Evolutionary conservation across 2,113 vertebrate genomes (phyloP), one percentile per base, ranked within the genome.

Genomic region (Xiphias gladius): DNA sequence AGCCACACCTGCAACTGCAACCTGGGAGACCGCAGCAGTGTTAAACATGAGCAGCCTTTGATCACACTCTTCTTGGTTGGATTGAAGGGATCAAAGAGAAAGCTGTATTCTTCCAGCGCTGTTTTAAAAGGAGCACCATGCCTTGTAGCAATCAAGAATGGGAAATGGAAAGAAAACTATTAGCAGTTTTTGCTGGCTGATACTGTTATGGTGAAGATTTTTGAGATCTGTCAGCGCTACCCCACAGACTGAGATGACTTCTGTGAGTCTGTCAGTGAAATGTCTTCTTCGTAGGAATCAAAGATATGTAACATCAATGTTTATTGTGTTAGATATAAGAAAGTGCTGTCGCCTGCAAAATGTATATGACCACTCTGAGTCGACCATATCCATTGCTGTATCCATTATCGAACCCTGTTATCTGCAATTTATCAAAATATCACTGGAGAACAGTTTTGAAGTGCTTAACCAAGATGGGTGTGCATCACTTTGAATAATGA

Each of bases 261-360:
- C 80, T 69, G 64, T 5, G 9, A 77, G 84, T 84, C 76, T 79
- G 83, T 92, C 82, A 82, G 88, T 32, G 59, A 84, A 90, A 84
- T 37, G 66, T 84, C 77, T 89, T 83, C 81, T 85, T 91, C 86
- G 48, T 67, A 8, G 80, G 81, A 89, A 92, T 90, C 81, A 88
- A 91, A 92, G 83, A 77, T 78, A 88, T 89, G 84, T 83, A 83
- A 88, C 91, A 94, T 93, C 92, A 84, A 94, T 94, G 82, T 59
- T 84, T 72, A 94, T 90, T 73, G 80, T 75, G 80, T 94, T 92
- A 79, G 37, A 67, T 79, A 83, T 77, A 80, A 87, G 86, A 77
- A 88, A 85, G 83, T 75, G 73, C 76, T 88, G 82, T 77, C 66
- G 87, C 79, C 83, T 84, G 75, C 82, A 87, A 84, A 91, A 86